Percentiles rank a stretch among this genome's conserved stretches.
These are phyloP conservation scores for Lipophrys pholis DNA, from an alignment of 2,113 vertebrate genomes.

Conservation along the genomic window DNA sequence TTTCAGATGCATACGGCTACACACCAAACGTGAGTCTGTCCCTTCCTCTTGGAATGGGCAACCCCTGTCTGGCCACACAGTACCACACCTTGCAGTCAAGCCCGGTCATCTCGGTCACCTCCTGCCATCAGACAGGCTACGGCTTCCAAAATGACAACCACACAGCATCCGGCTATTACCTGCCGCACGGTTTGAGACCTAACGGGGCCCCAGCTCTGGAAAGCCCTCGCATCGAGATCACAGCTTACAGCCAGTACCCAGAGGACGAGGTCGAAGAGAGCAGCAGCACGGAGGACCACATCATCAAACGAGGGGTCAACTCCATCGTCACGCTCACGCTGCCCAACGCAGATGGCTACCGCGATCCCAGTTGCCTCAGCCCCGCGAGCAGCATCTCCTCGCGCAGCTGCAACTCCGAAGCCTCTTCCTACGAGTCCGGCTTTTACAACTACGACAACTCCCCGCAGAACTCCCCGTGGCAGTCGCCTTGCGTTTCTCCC, in stretches of 20 bases:
- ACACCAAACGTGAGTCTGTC: slow-evolving; percentile 87
- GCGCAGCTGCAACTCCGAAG: slow-evolving; percentile 96
- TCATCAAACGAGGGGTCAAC: slow-evolving; percentile 86
- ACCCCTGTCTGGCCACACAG: slow-evolving; percentile 87
- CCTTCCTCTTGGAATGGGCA: slow-evolving; percentile 89
- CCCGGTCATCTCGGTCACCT: slow-evolving; percentile 87
- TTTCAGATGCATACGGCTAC: slow-evolving; percentile 93
- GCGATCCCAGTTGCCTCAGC: slow-evolving; percentile 94
- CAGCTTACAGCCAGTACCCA: slow-evolving; percentile 91
- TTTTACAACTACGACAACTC: slow-evolving; percentile 94
- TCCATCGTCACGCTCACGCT: slow-evolving; percentile 92
- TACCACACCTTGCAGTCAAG: slow-evolving; percentile 93
- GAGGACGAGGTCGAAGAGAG: slow-evolving; percentile 89
- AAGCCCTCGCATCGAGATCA: slow-evolving; percentile 97
- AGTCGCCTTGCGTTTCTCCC: slow-evolving; percentile 95
- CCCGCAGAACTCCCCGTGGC: slow-evolving; percentile 96
- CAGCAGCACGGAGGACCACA: slow-evolving; percentile 76
- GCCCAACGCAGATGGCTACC: slow-evolving; percentile 91
- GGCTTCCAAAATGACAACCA: slow-evolving; percentile 84
- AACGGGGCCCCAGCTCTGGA: slow-evolving; percentile 90
- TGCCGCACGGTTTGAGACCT: slow-evolving; percentile 85
- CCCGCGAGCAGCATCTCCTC: slow-evolving; percentile 96
- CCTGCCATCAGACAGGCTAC: slow-evolving; percentile 88
- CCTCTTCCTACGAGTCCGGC: slow-evolving; percentile 95
- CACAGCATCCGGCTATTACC: slow-evolving; percentile 86